Evolutionary conservation across 2,797 vertebrate species (phyloP).

Genomic region (Pantherophis vulpinus): DNA sequence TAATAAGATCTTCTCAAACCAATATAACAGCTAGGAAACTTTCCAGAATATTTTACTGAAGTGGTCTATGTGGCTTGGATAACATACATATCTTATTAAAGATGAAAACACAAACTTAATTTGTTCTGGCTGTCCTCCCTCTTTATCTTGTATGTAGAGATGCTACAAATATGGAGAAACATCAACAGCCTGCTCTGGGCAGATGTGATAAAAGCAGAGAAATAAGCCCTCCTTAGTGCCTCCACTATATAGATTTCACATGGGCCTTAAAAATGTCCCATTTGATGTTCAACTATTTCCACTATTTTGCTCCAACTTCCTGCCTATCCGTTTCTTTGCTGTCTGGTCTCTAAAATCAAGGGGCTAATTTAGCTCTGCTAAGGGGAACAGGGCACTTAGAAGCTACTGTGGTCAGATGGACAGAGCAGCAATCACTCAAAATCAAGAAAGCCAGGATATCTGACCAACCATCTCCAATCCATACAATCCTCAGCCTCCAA

Average conservation of each 20-base stretch:
- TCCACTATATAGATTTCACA: background rate
- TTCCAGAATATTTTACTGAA: background rate
- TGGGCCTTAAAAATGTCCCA: background rate
- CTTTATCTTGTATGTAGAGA: background rate
- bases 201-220: background rate
- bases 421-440: background rate
- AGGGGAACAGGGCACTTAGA: background rate
- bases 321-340: background rate
- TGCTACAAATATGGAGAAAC: background rate
- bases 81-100: background rate
- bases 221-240: background rate
- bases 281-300: background rate
- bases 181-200: background rate
- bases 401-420: background rate
- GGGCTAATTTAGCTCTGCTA: background rate
- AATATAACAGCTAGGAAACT: background rate
- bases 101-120: background rate
- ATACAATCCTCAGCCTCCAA: background rate
- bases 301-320: background rate
- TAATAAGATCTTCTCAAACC: background rate
- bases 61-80: background rate
- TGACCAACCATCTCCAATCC: background rate
- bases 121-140: background rate
- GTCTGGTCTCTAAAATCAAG: background rate
- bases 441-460: background rate